Base-by-base conservation (phyloP, 2,797 vertebrate species). In the Coendou prehensilis region DNA sequence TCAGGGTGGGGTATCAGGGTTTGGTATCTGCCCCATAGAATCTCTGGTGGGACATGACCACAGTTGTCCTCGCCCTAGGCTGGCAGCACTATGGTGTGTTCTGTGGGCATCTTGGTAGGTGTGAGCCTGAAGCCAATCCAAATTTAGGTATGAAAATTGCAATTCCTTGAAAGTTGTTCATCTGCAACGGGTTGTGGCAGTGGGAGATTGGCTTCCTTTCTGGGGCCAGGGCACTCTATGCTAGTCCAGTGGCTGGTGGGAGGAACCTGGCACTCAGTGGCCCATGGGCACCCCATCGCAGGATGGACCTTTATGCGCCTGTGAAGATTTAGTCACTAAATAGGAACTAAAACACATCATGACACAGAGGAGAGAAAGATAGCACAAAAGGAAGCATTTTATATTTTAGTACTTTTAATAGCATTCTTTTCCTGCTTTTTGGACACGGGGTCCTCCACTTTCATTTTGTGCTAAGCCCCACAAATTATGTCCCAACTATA, bases 401-500 rank as follows among this genome's bases (percentile, higher is more conserved):
- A 33, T 78, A 86, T 89, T 83, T 95, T 86, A 86, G 15, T 57
- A 69, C 14, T 10, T 67, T 81, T 61, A 82, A 69, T 23, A 54
- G 30, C 33, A 63, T 47, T 90, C 47, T 78, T 87, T 75, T 75
- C 26, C 63, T 89, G 57, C 30, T 83, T 76, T 93, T 78, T 54
- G 41, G 90, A 93, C 63, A 81, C 85, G 47, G 73, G 23, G 9
- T 28, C 28, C 52, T 9, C 14, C 30, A 26, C 93, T 95, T 75
- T 76, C n/a, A 50, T 94, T 89, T 95, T 91, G 41, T 45, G 89
- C 52, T 71, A 81, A 59, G 73, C 54, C 63, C 28, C 30, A 45
- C 18, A 86, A 96, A 89, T 84, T 89, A 76, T 59, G 23, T 76
- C 17, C 28, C 22, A 9, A 61, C 79, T 81, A 52, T 50, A 91